Base-by-base conservation (phyloP, 2,888 invertebrate genomes). In the Chrysodeixis includens region DNA sequence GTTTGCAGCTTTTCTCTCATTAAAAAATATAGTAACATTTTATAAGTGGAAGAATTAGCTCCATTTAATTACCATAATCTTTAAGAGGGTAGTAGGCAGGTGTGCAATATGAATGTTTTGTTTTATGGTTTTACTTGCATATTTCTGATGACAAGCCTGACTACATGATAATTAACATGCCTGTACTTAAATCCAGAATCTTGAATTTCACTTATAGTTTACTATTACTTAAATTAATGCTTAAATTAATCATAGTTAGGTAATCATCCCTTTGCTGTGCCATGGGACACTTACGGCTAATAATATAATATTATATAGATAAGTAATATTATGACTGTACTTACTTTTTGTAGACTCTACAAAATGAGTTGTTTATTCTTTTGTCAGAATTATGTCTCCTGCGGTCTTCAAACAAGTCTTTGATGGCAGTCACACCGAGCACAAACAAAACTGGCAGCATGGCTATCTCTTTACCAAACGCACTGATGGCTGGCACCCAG, bases 361-460 rank as follows among this genome's bases (percentile, higher is more conserved):
- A 99, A 57, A 97, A 98, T 55, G 97, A 97, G 88, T 98, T 98
- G 92, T 99, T 99, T 83, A 99, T 98, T 84, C 99, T 96, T 87
- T 98, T 98, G 93, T 99, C 99, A 63, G 99, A 98, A 52, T 97
- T 96, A 85, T 98, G 97, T 85, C 99, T 95, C 69, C 99, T 96
- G 62, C 98, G 96, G 92, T 99, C 99, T 94, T 99, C 99, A 92
- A 98, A 99, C 81, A 98, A 96, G 95, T 99, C 99, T 93, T 99
- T 99, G 63, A 99, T 96, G 40, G 98, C 99, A 0, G 99, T 99
- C 58, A 99, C 99, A 73, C 97, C 97, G 46, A 99, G 96, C 88
- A 99, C 99, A 96, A 99, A 99, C 88, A 99, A 93, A 76, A 99
- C 98, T 2, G 99, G 99, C 82, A 99, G 96, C 98, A 99, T 98